These are phyloP conservation scores for Pristionchus fissidentatus DNA, from an alignment of 2,888 invertebrate species.

Conservation along the genomic window DNA sequence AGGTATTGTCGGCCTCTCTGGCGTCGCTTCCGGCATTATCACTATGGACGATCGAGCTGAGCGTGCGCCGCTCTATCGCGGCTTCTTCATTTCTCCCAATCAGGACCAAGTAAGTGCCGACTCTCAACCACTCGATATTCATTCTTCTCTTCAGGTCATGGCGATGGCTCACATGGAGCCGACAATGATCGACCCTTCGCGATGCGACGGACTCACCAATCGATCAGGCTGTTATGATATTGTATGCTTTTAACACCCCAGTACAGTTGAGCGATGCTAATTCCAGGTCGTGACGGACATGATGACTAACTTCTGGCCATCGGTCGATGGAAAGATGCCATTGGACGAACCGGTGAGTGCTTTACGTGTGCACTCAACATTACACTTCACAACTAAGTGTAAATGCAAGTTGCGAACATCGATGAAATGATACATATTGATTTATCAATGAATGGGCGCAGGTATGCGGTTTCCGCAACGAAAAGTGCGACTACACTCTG, in stretches of 20 bases:
- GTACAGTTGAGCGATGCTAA: too few species aligned
- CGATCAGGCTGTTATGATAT: slow-evolving; percentile 65
- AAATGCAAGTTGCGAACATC: background rate
- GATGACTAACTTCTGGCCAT: slow-evolving; percentile 65
- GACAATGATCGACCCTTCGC: slow-evolving; percentile 57
- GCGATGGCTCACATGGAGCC: slow-evolving; percentile 67
- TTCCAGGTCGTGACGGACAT: slow-evolving; percentile 61
- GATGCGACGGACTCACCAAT: slow-evolving; percentile 62
- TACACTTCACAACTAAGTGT: too few species aligned
- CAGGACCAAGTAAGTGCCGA: background rate
- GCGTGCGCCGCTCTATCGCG: background rate
- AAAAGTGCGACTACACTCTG: slow-evolving; percentile 64
- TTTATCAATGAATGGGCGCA: too few species aligned
- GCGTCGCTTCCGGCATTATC: slow-evolving; percentile 1
- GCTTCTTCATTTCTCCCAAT: slow-evolving; percentile 8
- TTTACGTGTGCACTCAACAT: too few species aligned
- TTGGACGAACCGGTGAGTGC: slow-evolving; percentile 24
- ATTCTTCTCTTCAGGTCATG: slow-evolving; percentile 51
- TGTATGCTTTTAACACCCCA: slow-evolving; percentile 39
- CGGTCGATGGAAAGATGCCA: slow-evolving; percentile 60
- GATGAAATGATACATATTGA: too few species aligned
- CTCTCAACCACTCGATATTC: background rate
- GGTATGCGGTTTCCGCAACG: slow-evolving; percentile 66
- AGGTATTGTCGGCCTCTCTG: background rate
- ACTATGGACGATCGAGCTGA: slow-evolving; percentile 20